phyloP scores from a whole-genome alignment of 2,113 vertebrate species.

The Lichenostomus cassidix region DNA sequence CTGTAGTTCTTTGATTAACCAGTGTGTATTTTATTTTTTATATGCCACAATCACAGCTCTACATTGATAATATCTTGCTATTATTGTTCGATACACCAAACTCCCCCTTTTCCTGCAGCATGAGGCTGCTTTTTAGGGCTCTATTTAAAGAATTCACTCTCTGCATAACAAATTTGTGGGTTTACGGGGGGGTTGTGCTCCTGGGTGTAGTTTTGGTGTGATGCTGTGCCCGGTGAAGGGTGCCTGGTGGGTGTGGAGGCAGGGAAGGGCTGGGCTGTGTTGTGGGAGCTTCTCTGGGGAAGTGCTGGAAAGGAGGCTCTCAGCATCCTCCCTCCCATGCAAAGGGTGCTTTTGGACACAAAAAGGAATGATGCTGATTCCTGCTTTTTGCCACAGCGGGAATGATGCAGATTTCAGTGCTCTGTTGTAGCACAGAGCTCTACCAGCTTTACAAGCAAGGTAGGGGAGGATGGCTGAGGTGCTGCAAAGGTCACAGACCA shows the following conservation, averaged over 20 bases:
- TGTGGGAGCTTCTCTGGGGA: fast-evolving
- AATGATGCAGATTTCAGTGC: fast-evolving
- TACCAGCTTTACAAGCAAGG: fast-evolving
- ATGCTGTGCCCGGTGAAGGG: fast-evolving
- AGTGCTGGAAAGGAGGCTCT: fast-evolving
- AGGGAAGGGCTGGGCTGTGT: fast-evolving
- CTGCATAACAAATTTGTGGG: not conserved
- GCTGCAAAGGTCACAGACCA: fast-evolving
- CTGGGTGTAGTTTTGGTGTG: fast-evolving
- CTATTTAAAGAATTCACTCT: not conserved
- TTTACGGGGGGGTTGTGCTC: not conserved
- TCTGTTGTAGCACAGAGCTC: fast-evolving
- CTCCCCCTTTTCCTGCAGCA: conserved; percentile 41
- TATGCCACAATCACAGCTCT: conserved; percentile 75
- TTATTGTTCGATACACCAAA: conserved; percentile 57
- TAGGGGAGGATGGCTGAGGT: not conserved
- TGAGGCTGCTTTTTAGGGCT: conserved; percentile 21
- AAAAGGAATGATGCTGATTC: too few species aligned
- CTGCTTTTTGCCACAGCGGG: not conserved
- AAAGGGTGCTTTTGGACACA: fast-evolving
- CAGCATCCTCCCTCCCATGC: fast-evolving
- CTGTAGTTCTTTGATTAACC: conserved; percentile 81
- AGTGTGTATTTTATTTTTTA: conserved; percentile 80
- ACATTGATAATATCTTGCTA: conserved; percentile 70
- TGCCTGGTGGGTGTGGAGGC: not conserved